Conservation (phyloP, 2,113 vertebrate genomes). For the Chelonoidis abingdonii region DNA sequence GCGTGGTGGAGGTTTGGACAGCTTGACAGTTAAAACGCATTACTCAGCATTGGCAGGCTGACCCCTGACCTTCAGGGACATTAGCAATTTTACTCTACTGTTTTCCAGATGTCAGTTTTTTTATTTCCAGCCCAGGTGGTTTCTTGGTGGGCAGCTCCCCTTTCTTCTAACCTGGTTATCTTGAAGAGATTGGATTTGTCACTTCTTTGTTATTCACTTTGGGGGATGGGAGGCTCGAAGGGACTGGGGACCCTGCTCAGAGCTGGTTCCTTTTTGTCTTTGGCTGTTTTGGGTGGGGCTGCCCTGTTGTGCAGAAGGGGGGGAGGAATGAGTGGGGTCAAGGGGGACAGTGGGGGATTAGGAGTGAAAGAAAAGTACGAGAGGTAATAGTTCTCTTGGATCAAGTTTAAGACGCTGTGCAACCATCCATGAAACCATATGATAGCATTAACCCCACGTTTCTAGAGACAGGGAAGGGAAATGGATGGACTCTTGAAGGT, state of each 20-base stretch:
- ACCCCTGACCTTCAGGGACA: background rate
- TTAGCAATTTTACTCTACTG: background rate
- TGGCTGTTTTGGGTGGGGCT: background rate
- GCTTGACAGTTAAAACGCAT: constrained; percentile 1
- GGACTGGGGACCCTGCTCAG: background rate
- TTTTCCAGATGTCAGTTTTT: constrained; percentile 10
- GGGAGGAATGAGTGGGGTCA: background rate
- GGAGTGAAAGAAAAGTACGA: background rate
- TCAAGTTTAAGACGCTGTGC: background rate
- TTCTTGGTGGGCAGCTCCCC: background rate
- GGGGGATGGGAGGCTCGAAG: background rate
- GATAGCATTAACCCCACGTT: accelerated
- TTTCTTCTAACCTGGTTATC: background rate
- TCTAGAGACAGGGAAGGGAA: background rate
- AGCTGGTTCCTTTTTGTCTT: background rate
- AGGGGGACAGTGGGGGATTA: background rate
- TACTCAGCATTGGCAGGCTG: background rate
- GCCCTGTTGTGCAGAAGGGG: background rate
- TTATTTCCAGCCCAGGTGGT: background rate
- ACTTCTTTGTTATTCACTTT: background rate
- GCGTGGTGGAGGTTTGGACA: background rate
- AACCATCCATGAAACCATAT: background rate
- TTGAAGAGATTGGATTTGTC: background rate
- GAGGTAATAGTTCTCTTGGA: background rate
- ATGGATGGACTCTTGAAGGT: background rate